phyloP scores from a whole-genome alignment of 2,113 vertebrate species.

The Apteryx mantelli region DNA sequence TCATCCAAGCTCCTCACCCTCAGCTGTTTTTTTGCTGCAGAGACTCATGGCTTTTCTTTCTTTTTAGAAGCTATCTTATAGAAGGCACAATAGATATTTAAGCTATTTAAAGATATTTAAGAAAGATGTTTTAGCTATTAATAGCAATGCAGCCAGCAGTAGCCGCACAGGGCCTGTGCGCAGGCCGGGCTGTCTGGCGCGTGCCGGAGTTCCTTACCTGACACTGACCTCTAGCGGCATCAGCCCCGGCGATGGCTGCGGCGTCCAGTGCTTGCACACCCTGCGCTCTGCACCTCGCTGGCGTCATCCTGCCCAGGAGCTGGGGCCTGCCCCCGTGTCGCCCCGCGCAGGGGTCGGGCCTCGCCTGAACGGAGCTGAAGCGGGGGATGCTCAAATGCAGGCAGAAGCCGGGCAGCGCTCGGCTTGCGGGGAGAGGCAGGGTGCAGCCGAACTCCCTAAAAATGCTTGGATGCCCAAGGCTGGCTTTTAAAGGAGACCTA shows the following conservation, averaged over 20 bases:
- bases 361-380: neutral
- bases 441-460: neutral
- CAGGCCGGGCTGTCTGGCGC: neutral
- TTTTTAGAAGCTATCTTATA: neutral
- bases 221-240: neutral
- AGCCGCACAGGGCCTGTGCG: neutral
- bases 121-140: neutral
- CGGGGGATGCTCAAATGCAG: too few species aligned
- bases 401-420: too few species aligned
- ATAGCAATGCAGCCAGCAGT: neutral
- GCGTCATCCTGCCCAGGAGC: neutral
- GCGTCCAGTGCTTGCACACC: neutral
- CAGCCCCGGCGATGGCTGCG: too few species aligned
- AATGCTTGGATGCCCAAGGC: neutral
- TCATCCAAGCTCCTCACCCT: neutral
- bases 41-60: neutral
- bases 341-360: too few species aligned
- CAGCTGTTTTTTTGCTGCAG: neutral
- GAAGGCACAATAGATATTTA: neutral
- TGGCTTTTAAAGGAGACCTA: neutral
- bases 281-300: neutral
- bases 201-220: neutral
- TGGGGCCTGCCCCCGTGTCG: neutral
- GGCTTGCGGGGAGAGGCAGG: too few species aligned
- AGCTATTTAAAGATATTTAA: neutral